Base-by-base conservation (phyloP, 1,140 invertebrate genomes). In the Meloidogyne exigua region DNA sequence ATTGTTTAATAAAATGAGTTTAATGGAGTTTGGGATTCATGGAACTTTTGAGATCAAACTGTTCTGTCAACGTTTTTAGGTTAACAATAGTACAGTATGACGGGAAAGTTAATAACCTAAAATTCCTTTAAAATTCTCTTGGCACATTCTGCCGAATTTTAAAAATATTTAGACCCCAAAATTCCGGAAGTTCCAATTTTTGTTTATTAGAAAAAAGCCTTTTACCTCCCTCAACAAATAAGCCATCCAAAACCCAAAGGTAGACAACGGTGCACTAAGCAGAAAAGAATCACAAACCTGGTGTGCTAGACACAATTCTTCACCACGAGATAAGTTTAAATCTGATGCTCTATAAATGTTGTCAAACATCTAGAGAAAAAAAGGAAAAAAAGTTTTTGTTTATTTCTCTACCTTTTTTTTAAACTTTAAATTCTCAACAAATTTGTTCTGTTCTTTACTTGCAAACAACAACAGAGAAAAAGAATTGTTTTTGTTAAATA, bases 221-320 rank as follows among this genome's bases (percentile, higher is more conserved):
- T 18, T 57, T 18, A 57, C 49, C 13, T 57, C 49, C 18, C 3
- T 4, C 4, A 57, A 57, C 15, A 79, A 74, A 69, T 79, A 79
- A n/a, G 21, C 79, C 42, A 79, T 79, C 78, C 78, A 81, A 76
- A 80, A 79, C 0, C 77, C 77, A 39, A 81, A 79, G 0, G 79
- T 77, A 0, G 79, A 81, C 0, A 25, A 21, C 0, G 23, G 13
- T 11, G 77, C 66, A 5, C 80, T 81, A 25, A 78, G 44, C 1
- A 79, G 36, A 26, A 79, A 21, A 18, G 77, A 79, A 49, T 79
- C 72, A 28, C 78, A 79, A 25, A 32, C 28, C 0, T n/a, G 9
- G 2, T n/a, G n/a, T 18, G 28, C 78, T 25, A 79, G 57, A 18
- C 62, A 49, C 21, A 79, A 32, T 28, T 79, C 78, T 32, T 79